Percentiles rank a stretch among this genome's conserved stretches.
These are phyloP conservation scores for Boulengeromyrus knoepffleri DNA, from an alignment of 2,113 vertebrate genomes.

Conservation along the genomic window DNA sequence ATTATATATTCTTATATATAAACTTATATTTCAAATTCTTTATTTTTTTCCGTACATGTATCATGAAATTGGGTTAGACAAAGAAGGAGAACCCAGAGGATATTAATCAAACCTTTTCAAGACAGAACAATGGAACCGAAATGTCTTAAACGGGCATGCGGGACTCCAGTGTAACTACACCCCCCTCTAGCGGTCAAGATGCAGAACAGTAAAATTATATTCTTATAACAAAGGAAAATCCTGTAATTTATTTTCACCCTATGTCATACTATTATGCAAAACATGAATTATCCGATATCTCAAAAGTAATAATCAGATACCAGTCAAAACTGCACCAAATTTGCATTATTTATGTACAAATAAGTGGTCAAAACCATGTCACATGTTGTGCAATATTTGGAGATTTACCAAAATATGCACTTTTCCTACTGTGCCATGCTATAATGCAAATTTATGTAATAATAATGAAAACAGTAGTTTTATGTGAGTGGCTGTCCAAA, in stretches of 20 bases:
- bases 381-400: background rate
- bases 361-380: background rate
- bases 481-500: too few relatives aligned
- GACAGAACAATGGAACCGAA: background rate
- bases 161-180: background rate
- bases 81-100: background rate
- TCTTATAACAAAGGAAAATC: background rate
- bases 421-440: background rate
- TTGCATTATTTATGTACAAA: background rate
- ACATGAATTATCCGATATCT: background rate
- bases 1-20: background rate
- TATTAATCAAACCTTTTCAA: slow-evolving; percentile 3
- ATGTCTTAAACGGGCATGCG: background rate
- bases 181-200: background rate
- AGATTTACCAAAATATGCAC: background rate
- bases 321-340: background rate
- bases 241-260: background rate
- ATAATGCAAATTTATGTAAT: background rate
- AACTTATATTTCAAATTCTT: background rate
- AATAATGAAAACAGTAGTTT: background rate
- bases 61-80: background rate
- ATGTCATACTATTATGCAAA: background rate
- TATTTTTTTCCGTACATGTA: background rate
- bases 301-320: background rate
- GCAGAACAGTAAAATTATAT: background rate